These are phyloP conservation scores for Pseudomugil gertrudae DNA, from an alignment of 2,797 vertebrate species.

Conservation along the genomic window DNA sequence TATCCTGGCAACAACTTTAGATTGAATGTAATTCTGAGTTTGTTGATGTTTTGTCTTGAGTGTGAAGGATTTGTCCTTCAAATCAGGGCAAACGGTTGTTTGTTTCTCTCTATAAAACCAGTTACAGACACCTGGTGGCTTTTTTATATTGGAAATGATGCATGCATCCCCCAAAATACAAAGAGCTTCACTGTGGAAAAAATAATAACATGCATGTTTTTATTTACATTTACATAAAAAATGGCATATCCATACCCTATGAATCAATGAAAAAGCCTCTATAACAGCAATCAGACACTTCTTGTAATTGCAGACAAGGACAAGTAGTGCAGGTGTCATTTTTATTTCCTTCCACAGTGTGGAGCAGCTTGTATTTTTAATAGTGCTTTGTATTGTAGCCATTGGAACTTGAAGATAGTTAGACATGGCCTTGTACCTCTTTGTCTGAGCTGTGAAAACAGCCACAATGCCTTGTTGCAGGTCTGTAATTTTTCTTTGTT, in stretches of 20 bases:
- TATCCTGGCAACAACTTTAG: constrained; percentile 21
- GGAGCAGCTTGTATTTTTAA: constrained; percentile 1
- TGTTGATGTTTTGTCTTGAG: constrained; percentile 13
- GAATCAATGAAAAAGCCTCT: too few species aligned
- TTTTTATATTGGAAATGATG: constrained; percentile 4
- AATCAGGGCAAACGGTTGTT: not conserved
- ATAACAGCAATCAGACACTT: too few species aligned
- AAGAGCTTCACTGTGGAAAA: too few species aligned
- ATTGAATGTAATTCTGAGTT: not conserved
- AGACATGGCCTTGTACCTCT: not conserved
- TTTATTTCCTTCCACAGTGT: not conserved
- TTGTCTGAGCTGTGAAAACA: constrained; percentile 3
- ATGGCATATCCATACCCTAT: too few species aligned
- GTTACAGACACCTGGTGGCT: constrained; percentile 8
- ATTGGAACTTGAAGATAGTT: constrained; percentile 3
- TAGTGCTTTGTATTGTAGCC: not conserved
- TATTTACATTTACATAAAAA: too few species aligned
- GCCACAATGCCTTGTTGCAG: not conserved
- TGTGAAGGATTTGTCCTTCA: not conserved
- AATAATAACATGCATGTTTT: too few species aligned
- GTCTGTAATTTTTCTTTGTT: not conserved
- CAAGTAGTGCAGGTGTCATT: not conserved
- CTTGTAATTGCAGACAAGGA: too few species aligned
- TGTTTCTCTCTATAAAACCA: constrained; percentile 3
- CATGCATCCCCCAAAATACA: too few species aligned